A percentile compares a stretch with the other conserved stretches of the same genome.
These are phyloP conservation scores for Spatulosminthurus flaviceps DNA, from an alignment of 2,888 invertebrate species.

Conservation along the genomic window DNA sequence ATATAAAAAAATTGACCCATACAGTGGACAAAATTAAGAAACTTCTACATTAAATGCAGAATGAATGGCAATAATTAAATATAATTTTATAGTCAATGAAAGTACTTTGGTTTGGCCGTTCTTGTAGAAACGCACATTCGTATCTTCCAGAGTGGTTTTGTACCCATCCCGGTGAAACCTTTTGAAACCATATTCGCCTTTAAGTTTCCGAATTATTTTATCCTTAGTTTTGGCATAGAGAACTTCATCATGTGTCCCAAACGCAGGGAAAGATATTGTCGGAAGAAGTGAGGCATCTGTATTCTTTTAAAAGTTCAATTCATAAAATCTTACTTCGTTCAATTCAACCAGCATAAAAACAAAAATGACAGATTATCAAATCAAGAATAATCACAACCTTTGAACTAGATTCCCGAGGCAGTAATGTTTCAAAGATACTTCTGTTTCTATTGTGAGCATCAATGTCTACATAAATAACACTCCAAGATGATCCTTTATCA, in stretches of 20 bases:
- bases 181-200: slow-evolving; percentile 92
- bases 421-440: slow-evolving; percentile 97
- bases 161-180: slow-evolving; percentile 94
- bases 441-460: slow-evolving; percentile 99
- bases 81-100: no score
- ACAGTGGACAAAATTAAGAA: no score
- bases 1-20: no score
- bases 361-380: no score
- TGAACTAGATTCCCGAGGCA: slow-evolving; percentile 97
- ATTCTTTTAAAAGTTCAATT: slow-evolving; percentile 75
- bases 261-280: slow-evolving; percentile 96
- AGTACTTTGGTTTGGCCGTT: slow-evolving; percentile 86
- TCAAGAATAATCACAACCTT: slow-evolving; percentile 75
- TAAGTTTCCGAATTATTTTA: slow-evolving; percentile 82
- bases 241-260: slow-evolving; percentile 94
- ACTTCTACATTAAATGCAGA: slow-evolving; percentile 15
- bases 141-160: slow-evolving; percentile 87
- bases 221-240: slow-evolving; percentile 86
- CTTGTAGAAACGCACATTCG: slow-evolving; percentile 80
- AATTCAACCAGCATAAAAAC: no score
- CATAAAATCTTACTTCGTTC: no score
- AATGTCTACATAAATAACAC: slow-evolving; percentile 98
- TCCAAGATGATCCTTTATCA: slow-evolving; percentile 96
- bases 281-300: slow-evolving; percentile 92
- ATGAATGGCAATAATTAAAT: no score